Conservation (phyloP, 2,888 invertebrate species). For the Andrena hattorfiana region DNA sequence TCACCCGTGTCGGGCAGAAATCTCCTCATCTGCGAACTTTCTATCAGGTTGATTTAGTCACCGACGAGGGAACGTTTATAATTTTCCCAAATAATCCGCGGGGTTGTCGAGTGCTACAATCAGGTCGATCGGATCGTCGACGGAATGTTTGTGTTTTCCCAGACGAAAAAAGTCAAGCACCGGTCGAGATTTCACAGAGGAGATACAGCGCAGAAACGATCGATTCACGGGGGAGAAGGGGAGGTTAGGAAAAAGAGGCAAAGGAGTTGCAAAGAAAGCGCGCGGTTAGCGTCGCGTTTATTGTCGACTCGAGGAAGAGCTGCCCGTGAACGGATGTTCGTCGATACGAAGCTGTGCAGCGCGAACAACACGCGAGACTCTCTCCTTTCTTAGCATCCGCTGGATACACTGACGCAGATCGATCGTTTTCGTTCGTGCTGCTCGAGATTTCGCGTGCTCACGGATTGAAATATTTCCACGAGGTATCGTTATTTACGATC, state of each 20-base stretch:
- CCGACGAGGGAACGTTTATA: background rate
- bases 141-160: background rate
- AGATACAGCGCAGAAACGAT: slow-evolving; percentile 11
- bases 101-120: background rate
- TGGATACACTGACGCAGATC: slow-evolving; percentile 60
- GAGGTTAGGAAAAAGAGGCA: background rate
- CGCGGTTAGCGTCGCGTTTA: slow-evolving; percentile 21
- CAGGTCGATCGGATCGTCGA: background rate
- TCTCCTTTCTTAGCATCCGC: background rate
- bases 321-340: slow-evolving; percentile 11
- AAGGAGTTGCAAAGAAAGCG: slow-evolving; percentile 13
- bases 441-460: slow-evolving; percentile 59
- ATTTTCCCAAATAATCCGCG: background rate
- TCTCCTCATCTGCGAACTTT: slow-evolving; percentile 5
- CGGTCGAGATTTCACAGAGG: slow-evolving; percentile 9
- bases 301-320: slow-evolving; percentile 35
- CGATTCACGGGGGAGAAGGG: background rate
- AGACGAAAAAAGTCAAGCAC: background rate
- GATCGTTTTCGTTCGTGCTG: slow-evolving; percentile 71
- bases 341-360: slow-evolving; percentile 10
- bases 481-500: slow-evolving; percentile 64
- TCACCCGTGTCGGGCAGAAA: slow-evolving; percentile 4
- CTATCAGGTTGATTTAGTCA: background rate
- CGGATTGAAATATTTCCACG: slow-evolving; percentile 69
- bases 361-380: slow-evolving; percentile 18